Conservation (phyloP, 2,888 invertebrate genomes). For the Patella ulyssiponensis region DNA sequence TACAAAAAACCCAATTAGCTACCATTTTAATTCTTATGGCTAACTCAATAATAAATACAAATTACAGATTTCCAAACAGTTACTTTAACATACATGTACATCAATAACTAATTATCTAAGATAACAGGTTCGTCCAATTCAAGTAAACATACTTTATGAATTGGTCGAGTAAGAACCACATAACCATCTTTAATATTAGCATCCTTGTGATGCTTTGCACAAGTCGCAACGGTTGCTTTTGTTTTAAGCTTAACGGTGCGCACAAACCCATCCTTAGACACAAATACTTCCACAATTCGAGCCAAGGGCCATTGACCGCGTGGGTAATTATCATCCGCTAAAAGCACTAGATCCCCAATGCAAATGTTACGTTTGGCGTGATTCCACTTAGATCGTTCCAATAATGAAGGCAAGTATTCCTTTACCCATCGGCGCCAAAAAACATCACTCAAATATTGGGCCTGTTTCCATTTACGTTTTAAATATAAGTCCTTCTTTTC, state of each 20-base stretch:
- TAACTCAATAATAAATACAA: no score
- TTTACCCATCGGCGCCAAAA: conserved; percentile 8
- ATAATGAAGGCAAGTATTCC: not conserved
- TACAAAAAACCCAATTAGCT: no score
- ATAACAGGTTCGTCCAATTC: not conserved
- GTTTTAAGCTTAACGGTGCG: conserved; percentile 22
- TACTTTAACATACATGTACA: no score
- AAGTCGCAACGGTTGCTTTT: conserved; percentile 7
- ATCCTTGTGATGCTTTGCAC: not conserved
- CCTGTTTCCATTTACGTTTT: not conserved
- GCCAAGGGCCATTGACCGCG: conserved; percentile 4
- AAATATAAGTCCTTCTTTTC: conserved; percentile 7
- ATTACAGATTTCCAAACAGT: no score
- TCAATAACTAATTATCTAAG: no score
- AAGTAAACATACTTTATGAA: not conserved
- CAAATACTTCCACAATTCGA: conserved; percentile 15
- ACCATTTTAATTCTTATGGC: no score
- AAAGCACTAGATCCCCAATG: not conserved
- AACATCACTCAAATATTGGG: not conserved
- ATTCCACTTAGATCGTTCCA: not conserved
- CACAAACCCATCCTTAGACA: conserved; percentile 15
- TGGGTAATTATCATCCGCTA: conserved; percentile 8
- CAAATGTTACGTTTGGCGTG: not conserved
- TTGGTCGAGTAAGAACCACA: not conserved
- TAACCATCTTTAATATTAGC: not conserved